Evolutionary conservation across 2,797 vertebrate species (phyloP).

Genomic region (Melanotaenia maccullochi): DNA sequence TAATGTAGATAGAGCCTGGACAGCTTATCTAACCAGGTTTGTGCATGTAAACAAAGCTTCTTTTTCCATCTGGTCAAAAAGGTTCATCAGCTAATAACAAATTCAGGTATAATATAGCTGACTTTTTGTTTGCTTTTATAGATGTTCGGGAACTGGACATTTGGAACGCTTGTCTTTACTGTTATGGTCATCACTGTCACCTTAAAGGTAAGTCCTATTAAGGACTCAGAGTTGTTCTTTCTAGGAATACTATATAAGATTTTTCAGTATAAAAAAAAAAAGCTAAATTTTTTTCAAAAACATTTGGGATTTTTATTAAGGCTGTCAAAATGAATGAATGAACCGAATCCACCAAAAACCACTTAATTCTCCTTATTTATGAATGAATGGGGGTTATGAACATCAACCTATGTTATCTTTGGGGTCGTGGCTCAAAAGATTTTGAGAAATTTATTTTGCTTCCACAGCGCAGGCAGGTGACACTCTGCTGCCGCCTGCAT

Average conservation of each 20-base stretch:
- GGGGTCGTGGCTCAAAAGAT: no score
- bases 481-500: neutral
- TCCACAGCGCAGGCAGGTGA: neutral
- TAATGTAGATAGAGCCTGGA: neutral
- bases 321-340: no score
- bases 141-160: slow-evolving; percentile 99
- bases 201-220: slow-evolving; percentile 87
- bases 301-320: no score
- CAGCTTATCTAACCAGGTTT: slow-evolving; percentile 1
- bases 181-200: slow-evolving; percentile 99
- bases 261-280: neutral
- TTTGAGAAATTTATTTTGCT: neutral
- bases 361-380: no score
- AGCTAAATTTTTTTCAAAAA: no score
- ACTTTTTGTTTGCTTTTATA: slow-evolving; percentile 57
- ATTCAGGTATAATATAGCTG: neutral
- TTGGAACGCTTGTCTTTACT: slow-evolving; percentile 97
- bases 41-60: slow-evolving; percentile 24
- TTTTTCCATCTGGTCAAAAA: slow-evolving; percentile 9
- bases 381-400: no score
- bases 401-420: no score
- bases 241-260: neutral
- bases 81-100: neutral
- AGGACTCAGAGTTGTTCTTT: neutral
- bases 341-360: no score